Base-by-base conservation (phyloP, 2,797 vertebrate genomes). In the Tarsius wallacei region DNA sequence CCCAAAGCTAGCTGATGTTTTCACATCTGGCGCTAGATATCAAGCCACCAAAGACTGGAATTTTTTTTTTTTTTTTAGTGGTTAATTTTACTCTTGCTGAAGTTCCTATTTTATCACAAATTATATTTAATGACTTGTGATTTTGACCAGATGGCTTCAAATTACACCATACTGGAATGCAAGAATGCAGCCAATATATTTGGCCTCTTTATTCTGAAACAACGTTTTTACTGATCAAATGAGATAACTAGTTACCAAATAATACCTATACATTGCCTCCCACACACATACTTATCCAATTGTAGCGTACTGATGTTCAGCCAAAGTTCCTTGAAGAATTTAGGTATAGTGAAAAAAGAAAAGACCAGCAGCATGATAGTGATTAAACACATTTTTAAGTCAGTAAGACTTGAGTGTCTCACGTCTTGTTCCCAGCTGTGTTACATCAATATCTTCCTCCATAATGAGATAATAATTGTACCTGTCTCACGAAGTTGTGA, bases 141-240 rank as follows among this genome's bases (percentile, higher is more conserved):
- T 95, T 97, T 81, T 95, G 90, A 95, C 64, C 97, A 98, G 92
- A 96, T 96, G 94, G 86, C 47, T 87, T 96, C 87, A 90, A 78
- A 96, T 93, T 87, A 85, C 0, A 77, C 22, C 7, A 19, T 24
- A 82, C 33, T 64, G 70, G 55, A 91, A 84, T 55, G 70, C 59
- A 93, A 81, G 26, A 92, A 82, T 22, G 8, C 53, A 80, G 94
- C 78, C 90, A 97, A 80, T 49, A n/a, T 68, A 73, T 74, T 71
- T 95, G 82, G 73, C 85, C 68, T 95, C 76, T 87, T 68, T 82
- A 28, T 71, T 97, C 74, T 87, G 16, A 93, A 94, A 66, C 22
- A 59, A 17, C 3, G 15, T 55, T 96, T 93, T 86, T 42, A 87
- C 87, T 95, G 90, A 96, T 95, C 71, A 80, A 59, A 96, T 90